Evolutionary conservation across 2,888 invertebrate species (phyloP).

Genomic region (Holacanthella duospinosa): DNA sequence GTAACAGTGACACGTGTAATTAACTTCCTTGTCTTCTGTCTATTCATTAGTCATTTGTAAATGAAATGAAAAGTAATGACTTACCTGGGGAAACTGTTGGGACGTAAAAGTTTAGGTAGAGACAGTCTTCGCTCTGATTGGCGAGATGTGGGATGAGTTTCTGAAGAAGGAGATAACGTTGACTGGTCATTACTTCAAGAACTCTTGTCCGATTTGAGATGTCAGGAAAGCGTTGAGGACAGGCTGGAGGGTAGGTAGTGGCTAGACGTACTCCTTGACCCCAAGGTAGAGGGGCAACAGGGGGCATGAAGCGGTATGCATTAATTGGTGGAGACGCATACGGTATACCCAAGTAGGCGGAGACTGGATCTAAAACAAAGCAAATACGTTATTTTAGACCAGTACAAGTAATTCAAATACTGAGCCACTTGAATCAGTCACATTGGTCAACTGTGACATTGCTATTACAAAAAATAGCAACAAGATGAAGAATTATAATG

Average conservation of each 20-base stretch:
- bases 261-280: slow-evolving; percentile 27
- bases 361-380: slow-evolving; percentile 29
- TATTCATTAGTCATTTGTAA: no score
- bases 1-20: no score
- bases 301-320: slow-evolving; percentile 36
- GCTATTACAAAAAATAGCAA: no score
- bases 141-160: slow-evolving; percentile 31
- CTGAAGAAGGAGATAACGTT: slow-evolving; percentile 30
- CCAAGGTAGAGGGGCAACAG: slow-evolving; percentile 36
- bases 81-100: slow-evolving; percentile 28
- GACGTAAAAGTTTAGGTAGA: slow-evolving; percentile 32
- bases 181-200: slow-evolving; percentile 32
- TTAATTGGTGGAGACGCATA: slow-evolving; percentile 35
- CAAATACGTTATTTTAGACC: background rate
- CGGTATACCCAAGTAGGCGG: slow-evolving; percentile 33
- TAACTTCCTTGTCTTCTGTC: no score
- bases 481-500: no score
- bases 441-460: no score
- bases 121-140: slow-evolving; percentile 36
- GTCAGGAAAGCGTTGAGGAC: slow-evolving; percentile 54
- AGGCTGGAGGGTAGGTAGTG: slow-evolving; percentile 30
- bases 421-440: no score
- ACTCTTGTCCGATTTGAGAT: slow-evolving; percentile 39
- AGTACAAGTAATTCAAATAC: no score
- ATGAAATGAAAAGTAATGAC: no score